These are phyloP conservation scores for Proales similis DNA, from an alignment of 1,140 invertebrate genomes.

Conservation along the genomic window DNA sequence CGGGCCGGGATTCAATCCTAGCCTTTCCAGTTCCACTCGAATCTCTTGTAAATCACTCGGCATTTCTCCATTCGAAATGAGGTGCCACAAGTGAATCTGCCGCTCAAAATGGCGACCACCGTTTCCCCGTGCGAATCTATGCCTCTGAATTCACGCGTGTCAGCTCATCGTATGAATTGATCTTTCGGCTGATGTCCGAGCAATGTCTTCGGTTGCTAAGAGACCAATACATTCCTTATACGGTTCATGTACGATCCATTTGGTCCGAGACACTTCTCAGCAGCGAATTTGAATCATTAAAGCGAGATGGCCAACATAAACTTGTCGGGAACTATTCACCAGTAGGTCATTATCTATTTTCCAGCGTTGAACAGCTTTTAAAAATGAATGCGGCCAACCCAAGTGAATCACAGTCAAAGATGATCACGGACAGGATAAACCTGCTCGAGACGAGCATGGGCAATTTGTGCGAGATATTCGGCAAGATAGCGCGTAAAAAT, in stretches of 20 bases:
- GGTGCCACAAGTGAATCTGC: too few relatives aligned
- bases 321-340: slow-evolving; percentile 23
- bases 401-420: slow-evolving; percentile 33
- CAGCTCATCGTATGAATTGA: not conserved
- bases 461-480: slow-evolving; percentile 33
- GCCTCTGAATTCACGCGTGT: not conserved
- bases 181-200: not conserved
- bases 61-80: too few relatives aligned
- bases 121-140: too few relatives aligned
- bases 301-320: slow-evolving; percentile 12
- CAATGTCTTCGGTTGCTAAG: not conserved
- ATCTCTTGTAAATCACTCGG: too few relatives aligned
- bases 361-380: not conserved
- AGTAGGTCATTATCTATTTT: not conserved
- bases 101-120: too few relatives aligned
- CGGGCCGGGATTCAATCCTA: too few relatives aligned
- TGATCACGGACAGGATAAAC: slow-evolving; percentile 26
- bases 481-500: slow-evolving; percentile 32
- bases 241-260: not conserved
- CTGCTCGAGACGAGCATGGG: slow-evolving; percentile 20
- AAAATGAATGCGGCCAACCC: not conserved
- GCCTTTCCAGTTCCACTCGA: too few relatives aligned
- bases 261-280: not conserved
- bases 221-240: slow-evolving; percentile 1
- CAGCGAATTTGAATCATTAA: not conserved